Evolutionary conservation across 2,113 vertebrate genomes (phyloP).

Genomic region (Opisthocomus hoazin): DNA sequence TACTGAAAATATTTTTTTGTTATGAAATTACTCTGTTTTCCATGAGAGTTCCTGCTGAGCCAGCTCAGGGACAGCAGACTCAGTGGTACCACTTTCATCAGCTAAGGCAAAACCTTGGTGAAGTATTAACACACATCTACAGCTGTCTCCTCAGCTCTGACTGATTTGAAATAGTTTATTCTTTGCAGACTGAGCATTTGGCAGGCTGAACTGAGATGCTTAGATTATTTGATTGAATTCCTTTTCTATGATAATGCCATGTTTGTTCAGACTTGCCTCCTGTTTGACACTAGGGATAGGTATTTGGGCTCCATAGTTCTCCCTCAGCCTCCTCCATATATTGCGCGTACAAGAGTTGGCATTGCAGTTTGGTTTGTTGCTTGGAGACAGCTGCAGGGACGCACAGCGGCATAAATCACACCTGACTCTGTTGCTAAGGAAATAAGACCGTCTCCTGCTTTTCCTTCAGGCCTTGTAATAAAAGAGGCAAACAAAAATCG

Average conservation of each 20-base stretch:
- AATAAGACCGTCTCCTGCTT: slow-evolving; percentile 47
- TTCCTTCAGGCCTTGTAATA: slow-evolving; percentile 34
- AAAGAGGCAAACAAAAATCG: slow-evolving; percentile 12
- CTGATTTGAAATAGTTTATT: not conserved
- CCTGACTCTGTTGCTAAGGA: slow-evolving; percentile 68
- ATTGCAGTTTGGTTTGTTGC: slow-evolving; percentile 49
- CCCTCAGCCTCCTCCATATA: not conserved
- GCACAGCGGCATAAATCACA: slow-evolving; percentile 48
- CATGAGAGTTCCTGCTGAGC: not conserved
- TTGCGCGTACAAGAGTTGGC: not conserved
- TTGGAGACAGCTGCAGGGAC: slow-evolving; percentile 62
- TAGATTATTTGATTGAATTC: not conserved
- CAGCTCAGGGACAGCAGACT: not conserved
- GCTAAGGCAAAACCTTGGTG: not conserved
- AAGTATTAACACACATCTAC: not conserved
- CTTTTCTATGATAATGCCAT: not conserved
- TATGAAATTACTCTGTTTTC: not conserved
- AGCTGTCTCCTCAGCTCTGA: not conserved
- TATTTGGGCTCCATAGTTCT: not conserved
- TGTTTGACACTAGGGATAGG: not conserved
- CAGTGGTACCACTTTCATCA: not conserved
- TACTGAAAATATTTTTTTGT: not conserved
- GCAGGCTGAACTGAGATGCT: not conserved
- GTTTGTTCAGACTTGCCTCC: not conserved
- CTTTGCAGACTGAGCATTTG: not conserved